phyloP scores from a whole-genome alignment of 2,797 vertebrate genomes.

The Peromyscus aztecus region DNA sequence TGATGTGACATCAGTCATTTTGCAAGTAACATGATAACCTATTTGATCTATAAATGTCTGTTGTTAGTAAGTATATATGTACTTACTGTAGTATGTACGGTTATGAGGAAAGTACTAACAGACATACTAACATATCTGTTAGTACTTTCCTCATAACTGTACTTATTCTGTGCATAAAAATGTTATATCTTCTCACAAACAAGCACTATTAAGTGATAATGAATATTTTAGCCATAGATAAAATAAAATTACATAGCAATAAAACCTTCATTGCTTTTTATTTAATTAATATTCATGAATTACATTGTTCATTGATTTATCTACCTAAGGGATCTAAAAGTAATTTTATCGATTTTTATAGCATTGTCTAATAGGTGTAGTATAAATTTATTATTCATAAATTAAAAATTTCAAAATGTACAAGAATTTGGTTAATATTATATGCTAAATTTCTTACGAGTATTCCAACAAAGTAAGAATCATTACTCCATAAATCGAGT shows the following conservation, averaged over 20 bases:
- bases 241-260: neutral
- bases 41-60: neutral
- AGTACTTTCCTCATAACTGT: neutral
- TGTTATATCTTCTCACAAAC: neutral
- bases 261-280: slow-evolving; percentile 41
- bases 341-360: slow-evolving; percentile 27
- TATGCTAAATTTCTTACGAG: neutral
- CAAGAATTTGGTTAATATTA: slow-evolving; percentile 8
- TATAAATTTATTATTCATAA: slow-evolving; percentile 32
- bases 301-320: neutral
- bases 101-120: no score
- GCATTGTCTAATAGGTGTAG: neutral
- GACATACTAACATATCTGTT: no score
- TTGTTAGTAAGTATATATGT: neutral
- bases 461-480: neutral
- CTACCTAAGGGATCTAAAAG: neutral
- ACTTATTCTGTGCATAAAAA: slow-evolving; percentile 5
- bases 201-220: slow-evolving; percentile 18
- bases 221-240: slow-evolving; percentile 25
- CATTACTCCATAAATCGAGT: neutral
- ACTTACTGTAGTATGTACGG: no score
- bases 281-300: slow-evolving; percentile 39
- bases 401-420: neutral
- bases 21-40: slow-evolving; percentile 19
- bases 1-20: neutral